Base-by-base conservation (phyloP, 2,888 invertebrate genomes). In the Pachydiplax longipennis region DNA sequence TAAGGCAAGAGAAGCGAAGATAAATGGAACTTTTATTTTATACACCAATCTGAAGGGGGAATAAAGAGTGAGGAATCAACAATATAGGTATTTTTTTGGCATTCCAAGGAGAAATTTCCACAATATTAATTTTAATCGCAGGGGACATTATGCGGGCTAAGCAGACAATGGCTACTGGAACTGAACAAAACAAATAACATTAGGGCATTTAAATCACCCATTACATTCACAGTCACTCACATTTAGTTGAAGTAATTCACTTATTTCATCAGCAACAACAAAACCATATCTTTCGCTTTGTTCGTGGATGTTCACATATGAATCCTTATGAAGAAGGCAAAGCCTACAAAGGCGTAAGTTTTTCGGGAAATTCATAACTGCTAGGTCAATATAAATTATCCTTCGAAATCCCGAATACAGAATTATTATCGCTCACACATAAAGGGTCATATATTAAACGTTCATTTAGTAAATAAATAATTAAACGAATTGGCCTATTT, bases 281-380 rank as follows among this genome's bases (percentile, higher is more conserved):
- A 87, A 87, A 35, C 87, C 87, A 10, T 87, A 87, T 87, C 87
- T 87, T 37, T 87, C 87, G 58, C 61, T 87, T 37, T 58, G 87
- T 37, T 87, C 87, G 40, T 87, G 87, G 58, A 87, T 87, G 37
- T 87, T 61, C 40, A 87, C 87, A 61, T 61, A 87, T 58, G 61
- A 61, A 87, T 87, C 87, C 58, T 87, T 87, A 37, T 87, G 87
- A 65, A 61, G 87, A 58, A 87, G 87, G 61, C 87, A 87, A 87
- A 87, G 87, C 61, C 87, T 87, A 87, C 87, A 87, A 0, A 87
- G 87, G 87, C 87, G 87, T 61, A 87, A 87, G 61, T 87, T 61
- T 25, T 87, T 87, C 37, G 87, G 87, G 65, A 87, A 87, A 87
- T 61, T 87, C 87, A 87, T 87, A 40, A 58, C 58, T 31, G 40